Base-by-base conservation (phyloP, 2,113 vertebrate species). In the Tiliqua scincoides region DNA sequence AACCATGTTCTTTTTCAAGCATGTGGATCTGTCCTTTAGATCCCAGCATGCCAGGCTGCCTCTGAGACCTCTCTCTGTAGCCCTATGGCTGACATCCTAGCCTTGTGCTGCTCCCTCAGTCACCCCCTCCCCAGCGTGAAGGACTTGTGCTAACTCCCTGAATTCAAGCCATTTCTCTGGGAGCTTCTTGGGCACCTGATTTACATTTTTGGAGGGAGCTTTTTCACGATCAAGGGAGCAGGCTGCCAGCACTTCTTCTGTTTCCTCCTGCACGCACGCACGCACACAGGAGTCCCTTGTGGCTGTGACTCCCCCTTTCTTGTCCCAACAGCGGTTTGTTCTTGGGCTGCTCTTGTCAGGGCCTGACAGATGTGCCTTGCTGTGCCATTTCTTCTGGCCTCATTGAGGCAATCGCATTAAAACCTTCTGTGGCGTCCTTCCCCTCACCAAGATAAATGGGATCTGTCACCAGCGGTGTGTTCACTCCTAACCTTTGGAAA, bases 401-500 rank as follows among this genome's bases (percentile, higher is more conserved):
- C 63, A 76, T 83, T 76, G 80, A 82, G 68, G 84, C 87, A 72
- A 87, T 92, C 87, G 81, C 93, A 92, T 91, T 91, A 91, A 91
- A 91, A 90, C 91, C 91, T 75, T 91, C 91, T 88, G 62, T 52
- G 5, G 91, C 80, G 91, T 93, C 83, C 57, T 83, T 81, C 40
- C 85, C 77, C 59, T 23, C 25, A 0, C 89, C 17, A 86, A 95
- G 94, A 95, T 94, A 88, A 94, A 95, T 94, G 94, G 93, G 90
- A 91, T 90, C 94, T 95, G 94, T 95, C 93, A 94, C 82, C 91
- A 87, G 93, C 89, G 93, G 90, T 93, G 94, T 95, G 93, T 95
- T 95, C 94, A 94, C 93, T 88, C 91, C 93, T 94, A 93, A 95
- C 93, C 94, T 95, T 94, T 93, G 93, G 94, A 94, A 94, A 94